Evolutionary conservation across 2,113 vertebrate genomes (phyloP).

Genomic region (Thamnophis sirtalis): DNA sequence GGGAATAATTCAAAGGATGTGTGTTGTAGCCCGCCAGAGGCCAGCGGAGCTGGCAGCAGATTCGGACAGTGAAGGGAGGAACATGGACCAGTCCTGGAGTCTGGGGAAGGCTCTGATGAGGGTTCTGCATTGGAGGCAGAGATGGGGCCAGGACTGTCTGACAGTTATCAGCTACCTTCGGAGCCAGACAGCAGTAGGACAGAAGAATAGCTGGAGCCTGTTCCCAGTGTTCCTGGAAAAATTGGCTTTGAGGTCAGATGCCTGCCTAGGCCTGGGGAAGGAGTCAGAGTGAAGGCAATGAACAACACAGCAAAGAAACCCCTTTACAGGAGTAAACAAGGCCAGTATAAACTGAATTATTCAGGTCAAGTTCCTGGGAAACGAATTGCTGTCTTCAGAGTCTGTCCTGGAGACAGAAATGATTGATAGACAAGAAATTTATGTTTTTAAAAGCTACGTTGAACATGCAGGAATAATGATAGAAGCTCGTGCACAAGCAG

Average conservation of each 20-base stretch:
- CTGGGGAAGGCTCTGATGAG: too few relatives aligned
- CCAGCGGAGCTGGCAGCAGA: too few relatives aligned
- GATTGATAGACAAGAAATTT: background rate
- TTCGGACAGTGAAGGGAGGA: too few relatives aligned
- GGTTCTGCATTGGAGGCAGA: too few relatives aligned
- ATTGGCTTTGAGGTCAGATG: background rate
- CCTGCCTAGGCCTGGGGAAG: background rate
- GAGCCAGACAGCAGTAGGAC: too few relatives aligned
- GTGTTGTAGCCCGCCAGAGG: too few relatives aligned
- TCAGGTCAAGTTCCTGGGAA: background rate
- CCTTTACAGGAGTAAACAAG: background rate
- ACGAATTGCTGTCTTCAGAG: background rate
- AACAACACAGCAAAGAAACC: background rate
- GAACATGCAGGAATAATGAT: background rate
- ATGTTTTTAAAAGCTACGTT: background rate
- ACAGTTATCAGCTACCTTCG: too few relatives aligned
- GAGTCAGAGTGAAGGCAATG: background rate
- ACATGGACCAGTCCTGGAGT: too few relatives aligned
- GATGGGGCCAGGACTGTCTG: too few relatives aligned
- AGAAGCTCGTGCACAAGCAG: background rate
- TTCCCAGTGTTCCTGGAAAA: background rate
- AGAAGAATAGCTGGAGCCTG: too few relatives aligned
- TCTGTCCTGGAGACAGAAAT: background rate
- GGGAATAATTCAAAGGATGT: too few relatives aligned
- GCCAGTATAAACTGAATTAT: background rate